A percentile compares a stretch with the other conserved stretches of the same genome.
phyloP scores from a whole-genome alignment of 1,140 invertebrate species.

The Heliconius eleuchia region DNA sequence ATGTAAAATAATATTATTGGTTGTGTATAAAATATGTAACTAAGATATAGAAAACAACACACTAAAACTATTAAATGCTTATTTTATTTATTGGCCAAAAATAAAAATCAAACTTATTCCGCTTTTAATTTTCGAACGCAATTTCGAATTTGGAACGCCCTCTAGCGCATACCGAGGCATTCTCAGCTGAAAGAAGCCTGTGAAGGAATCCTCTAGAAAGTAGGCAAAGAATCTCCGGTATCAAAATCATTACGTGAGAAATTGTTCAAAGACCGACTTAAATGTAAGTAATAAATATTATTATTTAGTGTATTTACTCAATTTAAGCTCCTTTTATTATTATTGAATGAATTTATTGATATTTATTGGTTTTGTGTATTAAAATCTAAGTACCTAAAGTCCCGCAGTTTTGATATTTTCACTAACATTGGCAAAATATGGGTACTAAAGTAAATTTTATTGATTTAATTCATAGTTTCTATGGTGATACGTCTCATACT shows the following conservation, averaged over 20 bases:
- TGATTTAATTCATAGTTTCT: constrained; percentile 73
- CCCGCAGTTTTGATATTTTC: constrained; percentile 34
- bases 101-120: constrained; percentile 8
- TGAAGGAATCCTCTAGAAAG: constrained; percentile 81
- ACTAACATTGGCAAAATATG: constrained; percentile 42
- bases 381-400: constrained; percentile 24
- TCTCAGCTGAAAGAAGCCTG: constrained; percentile 75
- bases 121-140: constrained; percentile 51
- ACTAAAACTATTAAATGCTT: not conserved
- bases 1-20: not conserved
- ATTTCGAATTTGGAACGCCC: constrained; percentile 76
- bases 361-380: constrained; percentile 29
- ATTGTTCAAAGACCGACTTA: constrained; percentile 71
- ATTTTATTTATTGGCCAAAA: constrained; percentile 4
- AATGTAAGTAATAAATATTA: constrained; percentile 70
- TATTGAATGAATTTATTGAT: constrained; percentile 32
- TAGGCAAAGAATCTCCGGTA: constrained; percentile 79
- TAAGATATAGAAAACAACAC: not conserved
- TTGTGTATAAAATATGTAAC: not conserved
- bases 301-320: constrained; percentile 33
- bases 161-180: constrained; percentile 57
- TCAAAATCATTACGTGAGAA: constrained; percentile 79
- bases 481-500: constrained; percentile 54
- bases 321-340: constrained; percentile 23
- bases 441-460: constrained; percentile 61